Base-by-base conservation (phyloP, 2,113 vertebrate genomes). In the Sapajus apella region DNA sequence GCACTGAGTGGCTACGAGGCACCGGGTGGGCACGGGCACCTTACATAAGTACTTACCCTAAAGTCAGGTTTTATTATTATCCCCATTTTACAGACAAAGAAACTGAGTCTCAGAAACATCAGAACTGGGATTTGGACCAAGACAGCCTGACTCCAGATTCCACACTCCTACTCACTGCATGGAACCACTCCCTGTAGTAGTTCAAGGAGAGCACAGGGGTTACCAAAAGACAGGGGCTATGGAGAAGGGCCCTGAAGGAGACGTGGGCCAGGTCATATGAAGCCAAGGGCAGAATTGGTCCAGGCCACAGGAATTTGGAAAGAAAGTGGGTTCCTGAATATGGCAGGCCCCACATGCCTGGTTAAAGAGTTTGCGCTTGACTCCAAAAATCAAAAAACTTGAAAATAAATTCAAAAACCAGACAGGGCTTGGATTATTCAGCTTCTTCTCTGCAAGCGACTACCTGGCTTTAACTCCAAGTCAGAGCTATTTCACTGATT, bases 401-500 rank as follows among this genome's bases (percentile, higher is more conserved):
- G 87, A 96, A 97, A 96, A 96, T 92, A 95, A 92, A 84, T 89
- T 95, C 16, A 58, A 92, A 91, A 93, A 47, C 64, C 89, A 95
- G 84, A 89, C 93, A 73, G 64, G 76, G 76, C 92, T 92, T 18
- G n/a, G 89, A 79, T 93, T 77, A 89, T 27, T 85, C 68, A 0
- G 7, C 32, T 75, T 43, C 90, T 79, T 91, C 56, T 75, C 92
- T 23, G 58, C 27, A 61, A 70, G 91, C 47, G 5, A 82, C 37
- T 6, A 21, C 43, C 0, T 17, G n/a, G 84, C 83, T 96, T 91
- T 77, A 72, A 82, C 97, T 95, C 96, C 98, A 97, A 96, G 97
- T 61, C 87, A 50, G 97, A 98, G 97, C 73, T 95, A 70, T 96
- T 95, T 95, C 95, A 89, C 96, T 55, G 84, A 95, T 95, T 73